Conservation (phyloP, 2,888 invertebrate genomes). For the Drosophila anceps region DNA sequence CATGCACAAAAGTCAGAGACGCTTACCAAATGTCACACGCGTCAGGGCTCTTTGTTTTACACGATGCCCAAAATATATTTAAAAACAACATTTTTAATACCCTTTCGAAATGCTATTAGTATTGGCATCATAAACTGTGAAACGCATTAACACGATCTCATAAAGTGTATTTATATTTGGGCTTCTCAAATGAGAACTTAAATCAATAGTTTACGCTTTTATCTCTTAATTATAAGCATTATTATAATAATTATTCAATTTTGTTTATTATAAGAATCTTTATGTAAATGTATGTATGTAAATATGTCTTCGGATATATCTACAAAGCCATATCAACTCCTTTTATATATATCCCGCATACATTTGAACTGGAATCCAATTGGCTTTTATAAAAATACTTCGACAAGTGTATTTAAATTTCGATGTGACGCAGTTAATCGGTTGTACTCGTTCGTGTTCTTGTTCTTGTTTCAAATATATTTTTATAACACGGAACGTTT, state of each 20-base stretch:
- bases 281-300: too few species aligned
- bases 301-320: too few species aligned
- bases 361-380: neutral
- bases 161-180: neutral
- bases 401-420: neutral
- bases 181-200: neutral
- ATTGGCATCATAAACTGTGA: conserved; percentile 1
- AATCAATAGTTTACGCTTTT: neutral
- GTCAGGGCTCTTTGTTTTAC: conserved; percentile 60
- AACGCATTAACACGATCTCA: neutral
- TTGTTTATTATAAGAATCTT: too few species aligned
- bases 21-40: conserved; percentile 68
- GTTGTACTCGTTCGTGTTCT: conserved; percentile 1
- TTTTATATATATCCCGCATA: neutral
- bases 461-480: conserved; percentile 27
- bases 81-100: conserved; percentile 23
- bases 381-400: neutral
- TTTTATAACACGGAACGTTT: conserved; percentile 46
- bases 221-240: neutral
- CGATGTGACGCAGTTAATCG: neutral
- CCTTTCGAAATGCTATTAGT: conserved; percentile 10
- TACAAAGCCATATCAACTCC: too few species aligned
- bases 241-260: neutral
- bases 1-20: conserved; percentile 44
- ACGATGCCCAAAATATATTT: conserved; percentile 30